These are phyloP conservation scores for Lasius fuliginosus DNA, from an alignment of 2,888 invertebrate genomes.

Conservation along the genomic window DNA sequence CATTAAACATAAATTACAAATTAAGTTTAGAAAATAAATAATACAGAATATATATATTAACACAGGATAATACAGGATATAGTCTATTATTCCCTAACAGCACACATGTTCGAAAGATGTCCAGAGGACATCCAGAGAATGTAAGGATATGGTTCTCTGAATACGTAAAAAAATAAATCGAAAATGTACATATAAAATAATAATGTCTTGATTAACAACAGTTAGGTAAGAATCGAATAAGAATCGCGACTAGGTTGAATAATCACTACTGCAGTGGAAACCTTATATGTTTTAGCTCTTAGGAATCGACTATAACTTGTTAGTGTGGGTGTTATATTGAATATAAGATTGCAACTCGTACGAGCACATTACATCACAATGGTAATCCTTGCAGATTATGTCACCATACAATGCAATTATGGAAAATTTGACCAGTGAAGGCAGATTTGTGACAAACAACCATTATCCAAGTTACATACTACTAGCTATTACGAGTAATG, in stretches of 20 bases:
- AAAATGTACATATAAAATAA: not conserved
- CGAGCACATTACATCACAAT: not conserved
- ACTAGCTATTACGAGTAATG: not conserved
- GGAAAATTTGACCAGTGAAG: conserved; percentile 16
- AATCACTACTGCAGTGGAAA: not conserved
- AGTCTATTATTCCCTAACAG: no score
- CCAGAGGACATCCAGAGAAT: no score
- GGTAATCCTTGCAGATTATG: not conserved
- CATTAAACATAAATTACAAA: not conserved
- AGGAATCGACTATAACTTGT: not conserved
- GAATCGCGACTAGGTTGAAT: not conserved
- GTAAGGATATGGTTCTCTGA: not conserved
- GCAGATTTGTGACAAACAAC: not conserved
- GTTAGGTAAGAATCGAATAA: not conserved
- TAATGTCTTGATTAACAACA: not conserved
- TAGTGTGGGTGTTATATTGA: not conserved
- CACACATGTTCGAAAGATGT: no score
- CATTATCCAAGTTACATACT: not conserved
- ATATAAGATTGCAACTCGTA: not conserved
- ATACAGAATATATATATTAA: not conserved
- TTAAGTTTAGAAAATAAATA: not conserved
- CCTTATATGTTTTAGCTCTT: not conserved
- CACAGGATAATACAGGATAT: not conserved
- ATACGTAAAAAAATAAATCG: not conserved
- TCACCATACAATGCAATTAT: not conserved